phyloP scores from a whole-genome alignment of 2,797 vertebrate species.

The Eulemur albifrons region DNA sequence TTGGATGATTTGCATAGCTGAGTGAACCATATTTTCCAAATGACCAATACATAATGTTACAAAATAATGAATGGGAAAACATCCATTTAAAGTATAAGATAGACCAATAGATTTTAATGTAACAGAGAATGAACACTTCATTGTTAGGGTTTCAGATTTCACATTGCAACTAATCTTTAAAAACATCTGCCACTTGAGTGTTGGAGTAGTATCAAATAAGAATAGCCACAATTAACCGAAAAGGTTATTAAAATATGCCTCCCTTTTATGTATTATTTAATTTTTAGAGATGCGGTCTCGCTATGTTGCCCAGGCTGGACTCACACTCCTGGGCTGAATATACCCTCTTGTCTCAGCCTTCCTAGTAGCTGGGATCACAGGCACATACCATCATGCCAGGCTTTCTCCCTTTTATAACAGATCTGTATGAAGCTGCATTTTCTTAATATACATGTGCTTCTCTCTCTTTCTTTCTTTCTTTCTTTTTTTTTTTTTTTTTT shows the following conservation, averaged over 20 bases:
- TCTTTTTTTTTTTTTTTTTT: no score
- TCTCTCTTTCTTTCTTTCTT: no score
- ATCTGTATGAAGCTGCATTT: not conserved
- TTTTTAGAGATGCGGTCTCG: no score
- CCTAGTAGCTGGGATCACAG: not conserved
- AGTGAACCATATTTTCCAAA: not conserved
- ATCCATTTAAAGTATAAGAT: not conserved
- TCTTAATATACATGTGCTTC: not conserved
- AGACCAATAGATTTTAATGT: not conserved
- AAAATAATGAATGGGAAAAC: not conserved
- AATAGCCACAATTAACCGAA: not conserved
- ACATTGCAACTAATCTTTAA: not conserved
- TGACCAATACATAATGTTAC: not conserved
- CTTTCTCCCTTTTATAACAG: not conserved
- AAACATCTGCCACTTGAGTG: not conserved
- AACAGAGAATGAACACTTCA: not conserved
- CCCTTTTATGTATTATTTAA: not conserved
- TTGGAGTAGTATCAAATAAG: not conserved
- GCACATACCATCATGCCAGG: not conserved
- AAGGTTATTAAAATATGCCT: not conserved
- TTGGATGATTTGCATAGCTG: not conserved
- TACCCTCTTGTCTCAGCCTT: not conserved
- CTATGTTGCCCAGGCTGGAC: no score
- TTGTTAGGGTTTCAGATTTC: conserved; percentile 7
- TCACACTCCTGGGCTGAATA: not conserved